Evolutionary conservation across 2,113 vertebrate genomes (phyloP).

Genomic region (Turdus rufiventris): DNA sequence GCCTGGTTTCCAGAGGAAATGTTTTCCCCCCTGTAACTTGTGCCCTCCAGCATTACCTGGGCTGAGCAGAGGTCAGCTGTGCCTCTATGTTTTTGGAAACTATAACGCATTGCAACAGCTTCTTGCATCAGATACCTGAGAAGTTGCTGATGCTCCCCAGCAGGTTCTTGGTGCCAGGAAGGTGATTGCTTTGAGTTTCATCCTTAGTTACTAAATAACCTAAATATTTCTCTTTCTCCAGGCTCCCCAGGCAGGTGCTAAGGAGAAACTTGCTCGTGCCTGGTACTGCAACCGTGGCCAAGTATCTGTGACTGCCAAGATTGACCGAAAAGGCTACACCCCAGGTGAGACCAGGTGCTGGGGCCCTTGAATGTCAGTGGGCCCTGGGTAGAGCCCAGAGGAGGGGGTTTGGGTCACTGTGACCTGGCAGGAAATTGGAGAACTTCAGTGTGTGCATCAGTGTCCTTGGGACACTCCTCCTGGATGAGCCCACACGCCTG

Average conservation of each 20-base stretch:
- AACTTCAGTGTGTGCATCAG: background rate
- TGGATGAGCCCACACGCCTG: background rate
- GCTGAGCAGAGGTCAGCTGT: background rate
- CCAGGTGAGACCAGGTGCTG: slow-evolving; percentile 74
- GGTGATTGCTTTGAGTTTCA: background rate
- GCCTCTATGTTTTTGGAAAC: background rate
- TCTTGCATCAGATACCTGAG: slow-evolving; percentile 3
- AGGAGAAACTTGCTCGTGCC: slow-evolving; percentile 88
- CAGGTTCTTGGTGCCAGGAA: background rate
- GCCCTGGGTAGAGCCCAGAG: background rate
- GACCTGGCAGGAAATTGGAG: background rate
- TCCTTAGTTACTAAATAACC: background rate
- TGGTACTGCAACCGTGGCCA: slow-evolving; percentile 93
- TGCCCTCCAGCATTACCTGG: background rate
- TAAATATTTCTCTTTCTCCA: slow-evolving; percentile 21
- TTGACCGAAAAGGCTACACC: slow-evolving; percentile 94
- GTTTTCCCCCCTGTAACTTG: background rate
- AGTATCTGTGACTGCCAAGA: slow-evolving; percentile 90
- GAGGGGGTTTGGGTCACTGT: background rate
- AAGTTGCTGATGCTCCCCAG: background rate
- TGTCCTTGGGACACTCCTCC: background rate
- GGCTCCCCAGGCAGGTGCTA: slow-evolving; percentile 92
- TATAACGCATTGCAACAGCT: background rate
- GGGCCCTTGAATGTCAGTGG: background rate
- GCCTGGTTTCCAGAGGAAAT: background rate